These are phyloP conservation scores for Microcebus jonahi DNA, from an alignment of 2,113 vertebrate genomes.

Conservation along the genomic window DNA sequence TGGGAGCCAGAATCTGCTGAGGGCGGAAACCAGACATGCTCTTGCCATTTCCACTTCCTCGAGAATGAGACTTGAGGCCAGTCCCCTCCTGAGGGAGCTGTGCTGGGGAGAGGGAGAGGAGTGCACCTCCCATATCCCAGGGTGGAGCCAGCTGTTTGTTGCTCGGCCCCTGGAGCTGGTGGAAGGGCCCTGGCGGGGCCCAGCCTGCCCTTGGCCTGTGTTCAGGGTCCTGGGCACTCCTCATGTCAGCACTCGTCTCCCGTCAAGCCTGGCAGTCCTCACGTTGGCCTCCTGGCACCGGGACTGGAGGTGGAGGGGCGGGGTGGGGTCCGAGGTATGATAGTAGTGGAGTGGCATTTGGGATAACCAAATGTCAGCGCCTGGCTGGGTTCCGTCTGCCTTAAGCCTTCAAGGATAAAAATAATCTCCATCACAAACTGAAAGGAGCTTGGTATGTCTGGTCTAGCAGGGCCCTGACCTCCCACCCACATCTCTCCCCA, in stretches of 20 bases:
- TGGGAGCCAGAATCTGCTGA: background rate
- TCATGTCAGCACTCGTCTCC: slow-evolving; percentile 10
- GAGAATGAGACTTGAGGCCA: background rate
- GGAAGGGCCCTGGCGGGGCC: background rate
- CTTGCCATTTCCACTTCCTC: background rate
- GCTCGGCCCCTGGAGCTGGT: background rate
- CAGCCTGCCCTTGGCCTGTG: background rate
- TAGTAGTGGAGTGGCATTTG: background rate
- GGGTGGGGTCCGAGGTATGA: background rate
- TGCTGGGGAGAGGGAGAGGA: background rate
- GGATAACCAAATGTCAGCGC: slow-evolving; percentile 1
- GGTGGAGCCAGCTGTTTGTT: background rate
- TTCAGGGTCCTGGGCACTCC: background rate
- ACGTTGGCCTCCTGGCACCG: background rate
- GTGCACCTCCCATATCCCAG: background rate
- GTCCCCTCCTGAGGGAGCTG: background rate
- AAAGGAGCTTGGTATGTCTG: background rate
- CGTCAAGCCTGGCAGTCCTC: background rate
- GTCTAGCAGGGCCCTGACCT: background rate
- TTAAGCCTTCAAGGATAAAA: slow-evolving; percentile 49
- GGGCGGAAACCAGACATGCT: background rate
- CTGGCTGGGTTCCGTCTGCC: background rate
- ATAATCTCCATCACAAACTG: background rate
- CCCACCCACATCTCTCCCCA: background rate
- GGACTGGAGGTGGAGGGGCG: no score